phyloP scores from a whole-genome alignment of 2,113 vertebrate genomes.

The Nettapus auritus region DNA sequence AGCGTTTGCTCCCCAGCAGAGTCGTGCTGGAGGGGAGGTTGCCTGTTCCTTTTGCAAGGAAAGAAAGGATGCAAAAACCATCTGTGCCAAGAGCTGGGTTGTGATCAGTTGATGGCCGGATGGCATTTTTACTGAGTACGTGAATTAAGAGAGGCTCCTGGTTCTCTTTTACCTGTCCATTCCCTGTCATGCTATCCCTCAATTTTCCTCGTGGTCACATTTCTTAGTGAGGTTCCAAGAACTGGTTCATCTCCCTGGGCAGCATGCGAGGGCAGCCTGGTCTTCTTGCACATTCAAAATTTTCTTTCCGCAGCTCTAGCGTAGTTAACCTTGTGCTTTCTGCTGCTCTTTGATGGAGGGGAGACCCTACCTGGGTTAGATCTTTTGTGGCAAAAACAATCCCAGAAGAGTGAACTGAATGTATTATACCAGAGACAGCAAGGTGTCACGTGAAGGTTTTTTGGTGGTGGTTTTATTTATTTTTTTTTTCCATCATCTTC shows the following conservation, averaged over 20 bases:
- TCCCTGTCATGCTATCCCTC: background rate
- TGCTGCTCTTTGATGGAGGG: background rate
- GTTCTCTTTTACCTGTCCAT: background rate
- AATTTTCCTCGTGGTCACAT: background rate
- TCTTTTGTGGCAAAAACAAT: background rate
- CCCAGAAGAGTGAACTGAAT: background rate
- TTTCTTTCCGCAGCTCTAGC: background rate
- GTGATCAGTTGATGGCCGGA: background rate
- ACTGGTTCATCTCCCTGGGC: background rate
- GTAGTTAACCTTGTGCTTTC: background rate
- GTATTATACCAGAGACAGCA: background rate
- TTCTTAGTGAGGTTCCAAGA: background rate
- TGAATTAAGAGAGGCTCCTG: background rate
- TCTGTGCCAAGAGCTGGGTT: background rate
- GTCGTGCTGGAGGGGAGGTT: background rate
- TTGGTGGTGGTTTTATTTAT: background rate
- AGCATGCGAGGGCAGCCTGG: background rate
- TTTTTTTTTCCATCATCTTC: background rate
- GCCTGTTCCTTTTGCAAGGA: background rate
- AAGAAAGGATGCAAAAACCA: background rate
- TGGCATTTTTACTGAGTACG: background rate
- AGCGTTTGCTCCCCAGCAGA: background rate
- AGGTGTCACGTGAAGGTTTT: background rate
- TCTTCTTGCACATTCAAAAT: background rate
- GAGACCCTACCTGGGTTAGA: background rate